phyloP scores from a whole-genome alignment of 2,888 invertebrate species.

The Phyllotreta cruciferae region DNA sequence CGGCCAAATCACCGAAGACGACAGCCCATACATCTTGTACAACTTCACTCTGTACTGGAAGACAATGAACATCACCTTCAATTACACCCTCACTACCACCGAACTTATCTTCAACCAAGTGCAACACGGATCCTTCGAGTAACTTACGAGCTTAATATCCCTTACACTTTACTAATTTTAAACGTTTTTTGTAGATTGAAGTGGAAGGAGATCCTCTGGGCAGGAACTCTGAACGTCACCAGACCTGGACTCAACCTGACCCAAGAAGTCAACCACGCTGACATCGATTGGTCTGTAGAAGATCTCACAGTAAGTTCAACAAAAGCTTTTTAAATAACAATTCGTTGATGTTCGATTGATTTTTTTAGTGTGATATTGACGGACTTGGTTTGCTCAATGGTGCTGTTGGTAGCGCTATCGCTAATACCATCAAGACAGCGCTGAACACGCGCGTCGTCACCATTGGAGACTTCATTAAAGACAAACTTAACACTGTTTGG shows the following conservation, averaged over 20 bases:
- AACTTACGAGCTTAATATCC: neutral
- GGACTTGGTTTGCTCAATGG: neutral
- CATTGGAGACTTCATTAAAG: constrained; percentile 7
- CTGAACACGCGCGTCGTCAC: neutral
- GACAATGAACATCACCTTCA: neutral
- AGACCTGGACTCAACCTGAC: constrained; percentile 6
- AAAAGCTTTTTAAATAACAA: neutral
- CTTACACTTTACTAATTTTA: neutral
- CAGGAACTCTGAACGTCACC: constrained; percentile 12
- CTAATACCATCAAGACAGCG: neutral
- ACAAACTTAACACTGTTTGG: constrained; percentile 2
- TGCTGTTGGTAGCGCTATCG: neutral
- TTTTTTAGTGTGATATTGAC: constrained; percentile 3
- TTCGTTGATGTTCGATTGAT: neutral
- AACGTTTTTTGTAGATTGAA: neutral
- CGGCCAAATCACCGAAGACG: neutral
- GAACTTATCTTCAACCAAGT: constrained; percentile 1
- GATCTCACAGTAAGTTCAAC: neutral
- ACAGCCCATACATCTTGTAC: neutral
- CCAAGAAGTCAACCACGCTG: constrained; percentile 9
- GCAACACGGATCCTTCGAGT: neutral
- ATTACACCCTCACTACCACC: neutral
- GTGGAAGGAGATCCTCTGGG: constrained; percentile 1
- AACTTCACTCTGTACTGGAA: neutral
- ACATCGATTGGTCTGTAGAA: constrained; percentile 13